A percentile compares a stretch with the other conserved stretches of the same genome.
phyloP scores from a whole-genome alignment of 2,888 invertebrate species.

The Pristionchus japonicus region DNA sequence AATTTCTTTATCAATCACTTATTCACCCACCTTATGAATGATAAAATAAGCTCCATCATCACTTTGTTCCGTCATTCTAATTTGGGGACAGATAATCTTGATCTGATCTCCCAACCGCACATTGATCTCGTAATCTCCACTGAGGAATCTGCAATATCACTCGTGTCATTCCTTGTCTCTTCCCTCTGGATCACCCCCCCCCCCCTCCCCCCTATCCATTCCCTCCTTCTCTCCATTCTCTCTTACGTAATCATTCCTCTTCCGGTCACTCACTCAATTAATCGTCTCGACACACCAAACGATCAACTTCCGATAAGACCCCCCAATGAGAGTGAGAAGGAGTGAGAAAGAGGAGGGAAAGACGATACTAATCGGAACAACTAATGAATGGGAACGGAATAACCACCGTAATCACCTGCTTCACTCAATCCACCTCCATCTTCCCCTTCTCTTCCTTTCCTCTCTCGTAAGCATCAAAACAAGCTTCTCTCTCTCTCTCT shows the following conservation, averaged over 20 bases:
- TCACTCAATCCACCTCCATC: not conserved
- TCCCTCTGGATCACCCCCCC: not conserved
- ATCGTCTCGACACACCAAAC: not conserved
- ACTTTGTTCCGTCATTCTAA: not conserved
- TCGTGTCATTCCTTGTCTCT: not conserved
- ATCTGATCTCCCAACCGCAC: conserved; percentile 32
- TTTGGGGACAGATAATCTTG: conserved; percentile 24
- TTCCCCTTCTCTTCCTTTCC: not conserved
- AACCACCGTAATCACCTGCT: conserved; percentile 19
- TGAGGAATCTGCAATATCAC: not conserved
- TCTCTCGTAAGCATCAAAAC: conserved; percentile 23
- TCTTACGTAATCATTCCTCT: not conserved
- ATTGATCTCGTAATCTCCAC: not conserved
- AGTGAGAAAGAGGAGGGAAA: no score
- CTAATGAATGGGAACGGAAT: conserved; percentile 21
- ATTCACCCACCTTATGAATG: conserved; percentile 27
- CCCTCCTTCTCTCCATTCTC: not conserved
- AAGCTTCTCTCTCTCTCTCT: not conserved
- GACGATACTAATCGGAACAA: not conserved
- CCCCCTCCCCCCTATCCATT: not conserved
- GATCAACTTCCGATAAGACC: conserved; percentile 23
- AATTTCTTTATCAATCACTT: no score
- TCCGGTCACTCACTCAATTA: not conserved
- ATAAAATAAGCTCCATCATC: conserved; percentile 23
- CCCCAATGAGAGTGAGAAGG: conserved; percentile 13